Base-by-base conservation (phyloP, 2,113 vertebrate genomes). In the Scartelaos histophorus region DNA sequence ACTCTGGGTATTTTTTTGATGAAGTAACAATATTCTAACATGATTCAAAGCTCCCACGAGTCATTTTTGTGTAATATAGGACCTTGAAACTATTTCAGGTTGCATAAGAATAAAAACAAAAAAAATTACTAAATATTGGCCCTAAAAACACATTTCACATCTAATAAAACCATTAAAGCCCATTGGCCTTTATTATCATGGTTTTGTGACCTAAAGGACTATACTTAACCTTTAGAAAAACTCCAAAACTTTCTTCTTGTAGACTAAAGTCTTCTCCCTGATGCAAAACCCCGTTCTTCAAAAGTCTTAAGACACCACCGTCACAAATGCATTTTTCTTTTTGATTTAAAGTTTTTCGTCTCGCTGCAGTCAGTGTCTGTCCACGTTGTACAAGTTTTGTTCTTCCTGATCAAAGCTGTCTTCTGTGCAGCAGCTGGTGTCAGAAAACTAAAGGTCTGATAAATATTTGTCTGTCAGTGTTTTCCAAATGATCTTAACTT, bases 401-500 rank as follows among this genome's bases (percentile, higher is more conserved):
- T 11, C 43, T 57, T 45, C 43, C 24, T 34, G 64, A 43, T 81
- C 67, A 62, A 61, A 46, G 49, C 35, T 56, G 22, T 46, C 47
- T 17, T 3, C 21, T 69, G 21, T 57, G 47, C 53, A 38, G 60
- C 71, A 57, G 60, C 76, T 17, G 74, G 67, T 69, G 49, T 17
- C 16, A 16, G 7, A 54, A 54, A 54, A 54, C n/a, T 11, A 10
- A n/a, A 54, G 51, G 67, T 67, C 58, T 61, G 15, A 61, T 61
- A 19, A 29, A 34, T 61, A 61, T 73, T 72, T 24, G 60, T 74
- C 70, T 73, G 66, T 72, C 71, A 25, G 29, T 68, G 69, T 80
- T 71, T 81, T 73, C 47, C 71, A 38, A 24, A 51, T 73, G 38
- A 75, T 69, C 46, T 74, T 29, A 24, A 78, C 68, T 71, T 13